phyloP scores from a whole-genome alignment of 1,140 invertebrate genomes.

The Drosophila ironensis region DNA sequence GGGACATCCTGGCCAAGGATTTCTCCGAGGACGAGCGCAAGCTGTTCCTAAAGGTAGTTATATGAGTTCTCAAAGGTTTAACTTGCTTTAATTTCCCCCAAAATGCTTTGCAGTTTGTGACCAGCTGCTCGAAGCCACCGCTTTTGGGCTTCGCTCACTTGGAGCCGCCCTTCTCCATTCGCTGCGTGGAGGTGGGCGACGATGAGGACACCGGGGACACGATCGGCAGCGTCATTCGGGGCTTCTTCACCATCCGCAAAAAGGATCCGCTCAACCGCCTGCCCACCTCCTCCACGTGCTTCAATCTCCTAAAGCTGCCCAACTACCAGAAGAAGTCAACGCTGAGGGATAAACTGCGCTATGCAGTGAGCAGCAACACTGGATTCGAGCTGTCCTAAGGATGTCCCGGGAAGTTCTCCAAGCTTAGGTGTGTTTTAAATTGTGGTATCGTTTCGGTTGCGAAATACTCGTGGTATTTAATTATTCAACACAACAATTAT shows the following conservation, averaged over 20 bases:
- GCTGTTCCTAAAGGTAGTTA: constrained; percentile 94
- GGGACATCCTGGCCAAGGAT: constrained; percentile 98
- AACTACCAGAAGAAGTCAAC: constrained; percentile 99
- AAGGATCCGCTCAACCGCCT: constrained; percentile 97
- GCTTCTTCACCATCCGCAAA: constrained; percentile 98
- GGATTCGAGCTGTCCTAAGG: constrained; percentile 98
- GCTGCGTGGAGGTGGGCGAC: constrained; percentile 99
- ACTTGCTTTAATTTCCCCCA: background rate
- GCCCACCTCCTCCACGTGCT: constrained; percentile 99
- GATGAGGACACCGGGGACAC: constrained; percentile 93
- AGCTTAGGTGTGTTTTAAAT: constrained; percentile 18
- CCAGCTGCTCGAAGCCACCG: constrained; percentile 97
- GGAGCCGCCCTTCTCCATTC: constrained; percentile 99
- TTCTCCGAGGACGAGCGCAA: constrained; percentile 95
- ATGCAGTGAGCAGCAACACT: constrained; percentile 98
- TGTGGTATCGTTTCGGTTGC: background rate
- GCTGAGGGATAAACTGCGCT: constrained; percentile 96
- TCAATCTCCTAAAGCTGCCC: constrained; percentile 98
- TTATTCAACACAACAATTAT: constrained; percentile 50
- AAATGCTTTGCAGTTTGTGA: constrained; percentile 92
- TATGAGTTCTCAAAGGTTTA: background rate
- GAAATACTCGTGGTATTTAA: constrained; percentile 5
- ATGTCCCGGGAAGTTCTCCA: background rate
- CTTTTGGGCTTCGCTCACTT: constrained; percentile 98
- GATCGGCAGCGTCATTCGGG: constrained; percentile 94